Percentiles rank a stretch among this genome's conserved stretches.
These are phyloP conservation scores for Dicrostonyx torquatus DNA, from an alignment of 2,797 vertebrate genomes.

Conservation along the genomic window DNA sequence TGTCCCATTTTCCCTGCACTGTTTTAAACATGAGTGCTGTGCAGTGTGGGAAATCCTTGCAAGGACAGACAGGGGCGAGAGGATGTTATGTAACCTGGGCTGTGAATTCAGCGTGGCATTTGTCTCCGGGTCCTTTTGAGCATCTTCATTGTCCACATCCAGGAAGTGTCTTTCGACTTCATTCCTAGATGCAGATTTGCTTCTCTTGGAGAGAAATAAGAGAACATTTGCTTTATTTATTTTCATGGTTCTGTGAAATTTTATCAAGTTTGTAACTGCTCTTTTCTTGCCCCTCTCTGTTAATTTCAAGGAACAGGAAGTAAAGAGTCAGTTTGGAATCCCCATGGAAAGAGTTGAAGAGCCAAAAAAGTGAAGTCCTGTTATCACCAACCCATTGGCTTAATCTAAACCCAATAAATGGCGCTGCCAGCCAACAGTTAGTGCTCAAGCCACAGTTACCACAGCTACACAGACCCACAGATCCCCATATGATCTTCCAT, in stretches of 20 bases:
- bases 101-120: background rate
- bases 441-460: rapidly evolving
- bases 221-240: constrained; percentile 49
- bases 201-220: background rate
- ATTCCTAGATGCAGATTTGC: background rate
- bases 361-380: background rate
- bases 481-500: background rate
- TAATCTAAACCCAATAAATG: background rate
- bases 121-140: background rate
- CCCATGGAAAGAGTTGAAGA: background rate
- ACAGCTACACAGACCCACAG: background rate
- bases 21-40: background rate
- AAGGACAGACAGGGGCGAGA: background rate
- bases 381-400: background rate
- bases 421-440: background rate
- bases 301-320: constrained; percentile 56
- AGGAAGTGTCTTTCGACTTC: background rate
- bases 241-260: constrained; percentile 38
- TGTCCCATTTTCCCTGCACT: rapidly evolving
- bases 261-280: constrained; percentile 22
- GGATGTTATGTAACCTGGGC: background rate
- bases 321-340: background rate
- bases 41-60: background rate
- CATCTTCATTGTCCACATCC: background rate
- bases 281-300: background rate